Conservation (phyloP, 2,888 invertebrate species). For the Anthrax anthrax region DNA sequence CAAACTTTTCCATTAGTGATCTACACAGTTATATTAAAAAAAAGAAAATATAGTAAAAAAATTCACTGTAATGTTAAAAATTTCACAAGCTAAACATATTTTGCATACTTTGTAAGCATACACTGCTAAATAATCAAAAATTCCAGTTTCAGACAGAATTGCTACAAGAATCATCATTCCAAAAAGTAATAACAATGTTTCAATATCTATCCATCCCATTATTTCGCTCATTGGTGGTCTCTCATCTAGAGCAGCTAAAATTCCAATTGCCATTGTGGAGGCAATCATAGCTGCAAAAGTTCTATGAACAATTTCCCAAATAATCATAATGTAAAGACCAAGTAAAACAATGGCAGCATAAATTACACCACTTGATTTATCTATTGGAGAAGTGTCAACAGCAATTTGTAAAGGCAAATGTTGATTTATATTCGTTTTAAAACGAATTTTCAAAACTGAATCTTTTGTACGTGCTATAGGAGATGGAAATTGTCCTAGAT, state of each 20-base stretch:
- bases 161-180: conserved; percentile 73
- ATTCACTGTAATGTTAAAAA: no score
- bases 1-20: conserved; percentile 55
- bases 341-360: conserved; percentile 56
- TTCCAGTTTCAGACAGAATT: conserved; percentile 61
- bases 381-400: conserved; percentile 50
- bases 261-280: conserved; percentile 54
- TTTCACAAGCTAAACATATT: no score
- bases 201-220: conserved; percentile 63
- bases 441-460: conserved; percentile 22
- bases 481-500: conserved; percentile 13
- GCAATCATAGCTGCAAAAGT: conserved; percentile 62
- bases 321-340: conserved; percentile 65
- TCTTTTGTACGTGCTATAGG: conserved; percentile 14
- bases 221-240: conserved; percentile 53
- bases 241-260: conserved; percentile 51
- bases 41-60: background rate
- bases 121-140: conserved; percentile 64
- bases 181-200: conserved; percentile 52
- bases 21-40: conserved; percentile 25
- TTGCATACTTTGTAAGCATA: conserved; percentile 53
- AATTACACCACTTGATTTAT: conserved; percentile 49
- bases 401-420: conserved; percentile 37
- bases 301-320: conserved; percentile 56
- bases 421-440: conserved; percentile 23